Conservation (phyloP, 2,888 invertebrate species). For the Xestia ashworthii region DNA sequence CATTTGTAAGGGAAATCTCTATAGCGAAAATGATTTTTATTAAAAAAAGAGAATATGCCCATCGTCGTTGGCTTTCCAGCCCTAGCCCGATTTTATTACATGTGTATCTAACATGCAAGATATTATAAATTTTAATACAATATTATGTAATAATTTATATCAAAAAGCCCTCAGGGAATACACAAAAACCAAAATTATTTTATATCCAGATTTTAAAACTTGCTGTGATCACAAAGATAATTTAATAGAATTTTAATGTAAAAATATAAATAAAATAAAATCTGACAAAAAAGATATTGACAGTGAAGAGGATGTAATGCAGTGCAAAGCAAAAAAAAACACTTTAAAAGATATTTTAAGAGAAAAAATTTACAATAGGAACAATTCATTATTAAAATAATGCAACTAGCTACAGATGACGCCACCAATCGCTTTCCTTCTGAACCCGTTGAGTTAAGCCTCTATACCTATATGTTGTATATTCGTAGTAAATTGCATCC, state of each 20-base stretch:
- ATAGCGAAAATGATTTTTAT: neutral
- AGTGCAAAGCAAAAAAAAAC: neutral
- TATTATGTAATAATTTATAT: neutral
- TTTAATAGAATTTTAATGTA: neutral
- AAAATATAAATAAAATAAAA: neutral
- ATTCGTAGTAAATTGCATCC: too few relatives aligned
- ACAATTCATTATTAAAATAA: too few relatives aligned
- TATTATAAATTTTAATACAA: neutral
- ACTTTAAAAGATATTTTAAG: neutral
- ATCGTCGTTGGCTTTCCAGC: neutral
- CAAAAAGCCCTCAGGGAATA: neutral
- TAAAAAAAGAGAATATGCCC: neutral
- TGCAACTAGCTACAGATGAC: too few relatives aligned
- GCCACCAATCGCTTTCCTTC: too few relatives aligned
- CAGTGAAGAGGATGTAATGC: neutral
- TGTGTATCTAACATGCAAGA: neutral
- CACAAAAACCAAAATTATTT: neutral
- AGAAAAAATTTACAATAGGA: neutral
- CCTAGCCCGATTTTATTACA: neutral
- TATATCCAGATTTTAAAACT: neutral
- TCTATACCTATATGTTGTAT: neutral
- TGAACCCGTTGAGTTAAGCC: neutral
- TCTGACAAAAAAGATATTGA: neutral
- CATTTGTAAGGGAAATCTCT: constrained; percentile 21
- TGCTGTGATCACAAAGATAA: neutral